phyloP scores from a whole-genome alignment of 2,888 invertebrate genomes.

The Syrista parreyssii region DNA sequence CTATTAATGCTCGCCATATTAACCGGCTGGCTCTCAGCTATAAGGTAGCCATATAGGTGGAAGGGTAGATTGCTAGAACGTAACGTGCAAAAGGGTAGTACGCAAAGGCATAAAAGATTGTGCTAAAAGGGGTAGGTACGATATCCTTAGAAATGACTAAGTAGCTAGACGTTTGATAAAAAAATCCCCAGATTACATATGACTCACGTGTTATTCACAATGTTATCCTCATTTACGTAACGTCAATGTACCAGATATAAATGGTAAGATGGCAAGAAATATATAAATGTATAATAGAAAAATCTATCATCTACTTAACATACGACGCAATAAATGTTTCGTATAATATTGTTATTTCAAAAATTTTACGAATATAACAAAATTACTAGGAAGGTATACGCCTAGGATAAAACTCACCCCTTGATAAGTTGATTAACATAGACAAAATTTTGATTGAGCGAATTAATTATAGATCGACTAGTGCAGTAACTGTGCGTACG shows the following conservation, averaged over 20 bases:
- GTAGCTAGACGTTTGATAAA: not conserved
- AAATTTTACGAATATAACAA: too few species aligned
- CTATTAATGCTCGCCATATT: not conserved
- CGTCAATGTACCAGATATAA: too few species aligned
- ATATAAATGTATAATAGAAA: not conserved
- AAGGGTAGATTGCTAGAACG: not conserved
- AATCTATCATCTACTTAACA: not conserved
- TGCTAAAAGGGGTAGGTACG: not conserved
- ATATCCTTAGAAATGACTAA: not conserved
- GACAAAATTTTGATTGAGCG: not conserved
- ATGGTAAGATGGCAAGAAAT: too few species aligned
- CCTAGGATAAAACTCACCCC: not conserved
- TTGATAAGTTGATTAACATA: not conserved
- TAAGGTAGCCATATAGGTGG: not conserved
- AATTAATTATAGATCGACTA: not conserved
- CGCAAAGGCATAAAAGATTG: not conserved
- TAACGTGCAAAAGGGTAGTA: not conserved
- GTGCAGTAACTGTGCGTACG: not conserved
- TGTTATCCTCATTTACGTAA: too few species aligned
- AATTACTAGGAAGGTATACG: too few species aligned
- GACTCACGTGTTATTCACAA: too few species aligned
- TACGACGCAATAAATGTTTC: too few species aligned
- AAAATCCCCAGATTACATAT: not conserved
- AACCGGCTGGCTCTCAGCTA: not conserved
- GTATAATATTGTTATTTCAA: too few species aligned